Base-by-base conservation (phyloP, 2,888 invertebrate species). In the Terebella lapidaria region DNA sequence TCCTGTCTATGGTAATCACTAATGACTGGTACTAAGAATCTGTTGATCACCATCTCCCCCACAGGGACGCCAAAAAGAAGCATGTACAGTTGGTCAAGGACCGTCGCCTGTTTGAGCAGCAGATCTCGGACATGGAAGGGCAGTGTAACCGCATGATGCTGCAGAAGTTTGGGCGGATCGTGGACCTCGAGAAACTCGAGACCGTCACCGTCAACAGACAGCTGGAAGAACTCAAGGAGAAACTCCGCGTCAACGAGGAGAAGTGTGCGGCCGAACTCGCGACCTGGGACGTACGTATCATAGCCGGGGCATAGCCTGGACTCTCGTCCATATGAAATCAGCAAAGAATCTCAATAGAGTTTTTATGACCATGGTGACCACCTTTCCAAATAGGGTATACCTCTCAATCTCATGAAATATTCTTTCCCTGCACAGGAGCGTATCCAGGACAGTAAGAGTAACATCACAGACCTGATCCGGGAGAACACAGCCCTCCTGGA, bases 171-270 rank as follows among this genome's bases (percentile, higher is more conserved):
- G 80, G 80, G 1, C 67, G 72, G 20, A 68, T 77, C 24, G 77
- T 80, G 2, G 76, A 80, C 66, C 67, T 81, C 45, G 80, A 81
- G 67, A 76, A 75, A 59, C 67, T 81, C 26, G 81, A 81, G 64
- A 74, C 75, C 2, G 75, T 80, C 22, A 79, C 78, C 1, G 78
- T 80, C 2, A 80, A 81, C 67, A 65, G 77, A 49, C 69, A 72
- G 60, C 75, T 78, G 20, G 79, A 80, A 62, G 80, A 81, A 64
- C 70, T 77, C 63, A 79, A 77, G 64, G 79, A 78, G 65, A 79
- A 75, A 60, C 63, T 78, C 25, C 67, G 76, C 18, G 64, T 72
- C 59, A 71, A 70, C 10, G 78, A 79, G 62, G 69, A 71, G 30
- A 67, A 73, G 62, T 77, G 77, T 65, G 65, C 75, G 0, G 70